Percentiles rank a stretch among this genome's conserved stretches.
Evolutionary conservation across 1,140 invertebrate genomes (phyloP).

Genomic region (Aphis gossypii): DNA sequence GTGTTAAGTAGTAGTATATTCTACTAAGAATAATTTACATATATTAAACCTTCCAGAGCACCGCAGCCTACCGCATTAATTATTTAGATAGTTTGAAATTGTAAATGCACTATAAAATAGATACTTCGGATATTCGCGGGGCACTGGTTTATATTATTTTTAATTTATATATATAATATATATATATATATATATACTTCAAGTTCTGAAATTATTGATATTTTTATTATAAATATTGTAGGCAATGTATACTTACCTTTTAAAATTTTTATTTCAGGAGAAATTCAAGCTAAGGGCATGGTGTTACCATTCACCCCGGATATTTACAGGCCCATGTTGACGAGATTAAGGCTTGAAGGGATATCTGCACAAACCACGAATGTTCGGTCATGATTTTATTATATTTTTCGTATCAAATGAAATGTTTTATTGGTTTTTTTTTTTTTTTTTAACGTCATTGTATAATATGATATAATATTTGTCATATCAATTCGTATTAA

Average conservation of each 20-base stretch:
- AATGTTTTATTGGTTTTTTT: not conserved
- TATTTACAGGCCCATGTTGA: constrained; percentile 90
- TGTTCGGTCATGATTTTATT: not conserved
- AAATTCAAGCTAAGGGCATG: constrained; percentile 94
- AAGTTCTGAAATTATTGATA: too few species aligned
- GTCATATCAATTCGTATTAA: not conserved
- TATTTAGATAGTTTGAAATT: not conserved
- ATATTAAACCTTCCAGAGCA: not conserved
- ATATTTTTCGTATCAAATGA: not conserved
- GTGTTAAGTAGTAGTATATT: not conserved
- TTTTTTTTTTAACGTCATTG: not conserved
- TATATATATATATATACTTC: not conserved
- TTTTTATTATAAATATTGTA: not conserved
- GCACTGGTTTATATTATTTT: not conserved
- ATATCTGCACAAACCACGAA: constrained; percentile 66
- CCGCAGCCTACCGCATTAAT: not conserved
- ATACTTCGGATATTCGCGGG: not conserved
- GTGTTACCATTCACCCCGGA: constrained; percentile 87
- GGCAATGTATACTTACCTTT: not conserved
- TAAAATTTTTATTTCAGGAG: constrained; percentile 70
- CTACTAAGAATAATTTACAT: not conserved
- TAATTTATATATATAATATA: too few species aligned
- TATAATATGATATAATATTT: not conserved
- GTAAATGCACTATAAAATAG: not conserved
- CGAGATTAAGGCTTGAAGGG: constrained; percentile 83